phyloP scores from a whole-genome alignment of 2,888 invertebrate genomes.

The Agrotis segetum region DNA sequence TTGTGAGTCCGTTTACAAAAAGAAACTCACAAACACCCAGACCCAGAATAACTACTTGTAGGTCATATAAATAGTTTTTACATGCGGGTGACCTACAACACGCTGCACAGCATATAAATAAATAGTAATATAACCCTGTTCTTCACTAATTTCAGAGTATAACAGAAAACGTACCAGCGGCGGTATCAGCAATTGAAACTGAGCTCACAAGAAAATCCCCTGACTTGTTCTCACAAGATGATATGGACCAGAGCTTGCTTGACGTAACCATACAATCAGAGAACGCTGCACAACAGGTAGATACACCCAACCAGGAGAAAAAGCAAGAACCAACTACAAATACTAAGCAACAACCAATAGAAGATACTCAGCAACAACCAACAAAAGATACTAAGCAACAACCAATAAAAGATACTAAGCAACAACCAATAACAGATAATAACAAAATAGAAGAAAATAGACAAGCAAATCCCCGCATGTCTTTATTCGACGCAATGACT shows the following conservation, averaged over 20 bases:
- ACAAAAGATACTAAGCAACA: neutral
- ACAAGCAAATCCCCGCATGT: constrained; percentile 19
- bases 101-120: too few species aligned
- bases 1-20: too few species aligned
- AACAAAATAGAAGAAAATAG: constrained; percentile 17
- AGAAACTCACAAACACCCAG: too few species aligned
- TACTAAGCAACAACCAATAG: neutral
- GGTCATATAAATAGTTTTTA: too few species aligned
- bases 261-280: constrained; percentile 76
- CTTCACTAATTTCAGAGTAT: constrained; percentile 69
- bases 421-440: neutral
- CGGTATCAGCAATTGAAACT: constrained; percentile 44
- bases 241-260: constrained; percentile 66
- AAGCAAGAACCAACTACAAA: neutral
- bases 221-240: constrained; percentile 80
- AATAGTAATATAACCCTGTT: too few species aligned
- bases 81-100: too few species aligned
- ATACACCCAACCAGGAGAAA: neutral
- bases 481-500: constrained; percentile 59
- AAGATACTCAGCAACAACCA: constrained; percentile 4
- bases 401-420: neutral
- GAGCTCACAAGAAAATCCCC: constrained; percentile 70
- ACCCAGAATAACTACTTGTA: too few species aligned
- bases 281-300: constrained; percentile 73
- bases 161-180: constrained; percentile 53